Evolutionary conservation across 2,113 vertebrate genomes (phyloP).

Genomic region (Sander vitreus): DNA sequence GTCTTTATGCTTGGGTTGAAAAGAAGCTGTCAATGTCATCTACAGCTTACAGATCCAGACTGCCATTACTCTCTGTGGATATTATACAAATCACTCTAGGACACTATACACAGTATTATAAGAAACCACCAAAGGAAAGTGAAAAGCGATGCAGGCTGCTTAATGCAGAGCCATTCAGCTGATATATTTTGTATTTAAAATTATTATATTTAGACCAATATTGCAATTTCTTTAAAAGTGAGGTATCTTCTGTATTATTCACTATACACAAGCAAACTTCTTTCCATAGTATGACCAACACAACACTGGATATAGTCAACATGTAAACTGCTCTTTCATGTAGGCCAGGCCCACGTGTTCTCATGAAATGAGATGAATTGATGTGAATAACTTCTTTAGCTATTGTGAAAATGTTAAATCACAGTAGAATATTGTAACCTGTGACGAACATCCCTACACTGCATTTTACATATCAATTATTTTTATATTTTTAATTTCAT

Average conservation of each 20-base stretch:
- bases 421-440: no score
- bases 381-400: no score
- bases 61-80: conserved; percentile 25
- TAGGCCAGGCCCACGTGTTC: no score
- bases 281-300: no score
- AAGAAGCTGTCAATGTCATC: conserved; percentile 32
- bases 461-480: background rate
- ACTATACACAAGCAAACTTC: no score
- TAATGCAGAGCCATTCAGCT: background rate
- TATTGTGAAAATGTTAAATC: no score
- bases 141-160: background rate
- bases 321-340: no score
- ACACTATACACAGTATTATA: background rate
- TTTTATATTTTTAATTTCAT: background rate
- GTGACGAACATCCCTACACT: background rate
- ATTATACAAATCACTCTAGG: conserved; percentile 10
- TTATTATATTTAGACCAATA: no score
- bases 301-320: no score
- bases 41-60: conserved; percentile 16
- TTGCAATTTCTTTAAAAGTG: no score
- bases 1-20: conserved; percentile 17
- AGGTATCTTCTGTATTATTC: no score
- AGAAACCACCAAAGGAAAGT: background rate
- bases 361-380: no score
- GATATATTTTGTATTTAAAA: background rate